Conservation (phyloP, 2,113 vertebrate genomes). For the Mionectes macconnelli region DNA sequence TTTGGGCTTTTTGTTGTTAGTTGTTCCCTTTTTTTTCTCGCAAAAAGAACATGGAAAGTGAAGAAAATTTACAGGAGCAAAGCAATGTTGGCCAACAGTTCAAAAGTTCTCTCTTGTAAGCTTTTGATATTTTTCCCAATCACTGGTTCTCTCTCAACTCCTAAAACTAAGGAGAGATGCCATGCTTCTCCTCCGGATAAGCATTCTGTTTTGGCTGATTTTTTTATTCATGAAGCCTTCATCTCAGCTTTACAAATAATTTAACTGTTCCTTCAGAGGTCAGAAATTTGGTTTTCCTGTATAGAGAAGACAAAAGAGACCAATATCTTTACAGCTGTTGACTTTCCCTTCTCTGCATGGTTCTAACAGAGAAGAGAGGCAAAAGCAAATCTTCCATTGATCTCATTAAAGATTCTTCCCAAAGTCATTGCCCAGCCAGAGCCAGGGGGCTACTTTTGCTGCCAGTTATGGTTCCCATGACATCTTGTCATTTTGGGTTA, state of each 20-base stretch:
- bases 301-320: neutral
- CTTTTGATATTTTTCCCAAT: neutral
- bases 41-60: constrained; percentile 34
- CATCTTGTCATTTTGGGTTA: neutral
- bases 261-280: neutral
- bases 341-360: neutral
- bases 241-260: neutral
- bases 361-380: neutral
- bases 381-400: neutral
- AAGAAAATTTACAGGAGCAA: constrained; percentile 26
- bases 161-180: neutral
- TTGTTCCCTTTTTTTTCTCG: neutral
- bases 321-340: neutral
- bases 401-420: neutral
- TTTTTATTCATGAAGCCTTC: neutral
- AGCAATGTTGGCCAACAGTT: constrained; percentile 4
- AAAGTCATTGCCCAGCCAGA: neutral
- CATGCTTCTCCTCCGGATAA: neutral
- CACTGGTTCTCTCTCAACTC: neutral
- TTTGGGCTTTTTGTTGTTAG: neutral
- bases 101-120: neutral
- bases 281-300: neutral
- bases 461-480: neutral
- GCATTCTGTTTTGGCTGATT: neutral
- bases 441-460: neutral